Conservation (phyloP, 2,888 invertebrate species). For the Noctua janthina region DNA sequence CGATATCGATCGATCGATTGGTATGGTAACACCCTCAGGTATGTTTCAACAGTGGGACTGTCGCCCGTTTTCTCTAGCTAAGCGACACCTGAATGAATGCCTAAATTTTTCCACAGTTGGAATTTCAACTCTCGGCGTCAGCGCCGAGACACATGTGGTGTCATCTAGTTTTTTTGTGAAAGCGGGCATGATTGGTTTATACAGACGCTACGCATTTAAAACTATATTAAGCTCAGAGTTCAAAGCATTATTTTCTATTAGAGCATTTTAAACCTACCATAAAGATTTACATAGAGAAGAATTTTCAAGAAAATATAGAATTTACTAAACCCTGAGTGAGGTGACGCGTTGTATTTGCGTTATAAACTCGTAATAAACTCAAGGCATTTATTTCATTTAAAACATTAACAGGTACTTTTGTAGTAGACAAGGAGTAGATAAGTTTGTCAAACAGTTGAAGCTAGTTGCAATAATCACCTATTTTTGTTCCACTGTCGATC, state of each 20-base stretch:
- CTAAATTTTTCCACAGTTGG: neutral
- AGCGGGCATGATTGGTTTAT: neutral
- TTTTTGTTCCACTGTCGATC: slow-evolving; percentile 34
- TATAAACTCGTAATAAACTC: neutral
- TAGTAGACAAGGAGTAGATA: neutral
- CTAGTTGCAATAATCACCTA: neutral
- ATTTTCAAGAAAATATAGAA: neutral
- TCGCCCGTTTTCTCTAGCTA: neutral
- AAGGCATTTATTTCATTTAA: neutral
- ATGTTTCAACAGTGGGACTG: slow-evolving; percentile 31
- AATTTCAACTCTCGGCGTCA: neutral
- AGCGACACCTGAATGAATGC: neutral
- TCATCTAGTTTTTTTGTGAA: neutral
- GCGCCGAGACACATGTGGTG: too few relatives aligned
- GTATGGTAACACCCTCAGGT: neutral
- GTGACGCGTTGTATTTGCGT: neutral
- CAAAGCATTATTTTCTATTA: slow-evolving; percentile 7
- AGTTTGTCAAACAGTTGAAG: neutral
- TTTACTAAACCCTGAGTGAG: neutral
- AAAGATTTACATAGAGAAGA: neutral
- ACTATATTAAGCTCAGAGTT: neutral
- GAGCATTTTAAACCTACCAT: too few relatives aligned
- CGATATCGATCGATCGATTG: too few relatives aligned
- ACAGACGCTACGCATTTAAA: slow-evolving; percentile 2
- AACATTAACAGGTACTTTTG: neutral